Conservation (phyloP, 2,888 invertebrate genomes). For the Thecophora atra region DNA sequence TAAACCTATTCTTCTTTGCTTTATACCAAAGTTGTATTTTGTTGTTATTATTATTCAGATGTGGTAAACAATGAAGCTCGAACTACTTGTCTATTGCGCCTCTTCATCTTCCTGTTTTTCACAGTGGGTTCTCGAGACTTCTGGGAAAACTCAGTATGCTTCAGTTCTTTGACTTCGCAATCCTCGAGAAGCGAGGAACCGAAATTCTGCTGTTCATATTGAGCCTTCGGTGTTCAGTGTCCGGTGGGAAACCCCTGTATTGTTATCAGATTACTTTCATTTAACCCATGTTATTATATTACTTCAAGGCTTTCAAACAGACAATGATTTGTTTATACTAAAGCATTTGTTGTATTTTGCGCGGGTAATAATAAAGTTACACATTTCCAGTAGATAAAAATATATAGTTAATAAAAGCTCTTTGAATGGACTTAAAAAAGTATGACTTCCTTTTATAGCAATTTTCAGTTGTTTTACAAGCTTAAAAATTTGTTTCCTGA, state of each 20-base stretch:
- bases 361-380: constrained; percentile 17
- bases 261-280: too few species aligned
- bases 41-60: too few species aligned
- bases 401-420: constrained; percentile 34
- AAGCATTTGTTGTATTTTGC: constrained; percentile 1
- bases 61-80: too few species aligned
- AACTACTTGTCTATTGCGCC: too few species aligned
- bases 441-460: constrained; percentile 22
- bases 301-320: neutral
- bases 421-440: constrained; percentile 29
- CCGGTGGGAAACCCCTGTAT: too few species aligned
- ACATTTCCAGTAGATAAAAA: constrained; percentile 28
- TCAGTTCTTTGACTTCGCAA: too few species aligned
- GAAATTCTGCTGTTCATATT: too few species aligned
- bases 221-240: too few species aligned
- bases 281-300: neutral
- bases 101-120: too few species aligned
- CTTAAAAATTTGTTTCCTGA: constrained; percentile 64
- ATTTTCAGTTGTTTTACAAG: neutral
- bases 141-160: too few species aligned
- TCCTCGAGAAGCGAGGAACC: too few species aligned
- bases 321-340: neutral
- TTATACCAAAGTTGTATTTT: constrained; percentile 33
- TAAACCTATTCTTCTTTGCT: constrained; percentile 14
- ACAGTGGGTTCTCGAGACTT: too few species aligned